A percentile compares a stretch with the other conserved stretches of the same genome.
Evolutionary conservation across 35 echinoderm and acorn worm genomes (phyloP).

Genomic region (Lytechinus variegatus): DNA sequence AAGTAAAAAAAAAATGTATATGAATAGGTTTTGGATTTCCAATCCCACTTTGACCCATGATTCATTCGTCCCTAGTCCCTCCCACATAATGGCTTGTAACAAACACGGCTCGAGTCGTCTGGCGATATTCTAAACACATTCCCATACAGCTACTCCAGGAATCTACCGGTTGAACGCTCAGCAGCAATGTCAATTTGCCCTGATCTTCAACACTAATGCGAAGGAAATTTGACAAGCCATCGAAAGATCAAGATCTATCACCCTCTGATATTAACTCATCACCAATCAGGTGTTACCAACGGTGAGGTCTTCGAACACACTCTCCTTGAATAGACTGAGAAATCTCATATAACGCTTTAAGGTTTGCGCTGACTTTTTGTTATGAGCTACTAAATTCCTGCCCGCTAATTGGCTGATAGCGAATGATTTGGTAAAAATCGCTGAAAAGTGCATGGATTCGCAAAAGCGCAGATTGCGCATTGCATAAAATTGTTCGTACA

Average conservation of each 20-base stretch:
- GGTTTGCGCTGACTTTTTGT: too few relatives aligned
- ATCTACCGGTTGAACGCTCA: neutral
- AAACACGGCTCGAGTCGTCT: neutral
- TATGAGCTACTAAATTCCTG: too few relatives aligned
- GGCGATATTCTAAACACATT: neutral
- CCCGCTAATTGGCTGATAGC: too few relatives aligned
- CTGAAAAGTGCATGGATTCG: too few relatives aligned
- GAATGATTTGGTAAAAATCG: too few relatives aligned
- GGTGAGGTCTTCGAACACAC: neutral
- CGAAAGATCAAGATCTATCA: neutral
- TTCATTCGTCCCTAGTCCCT: neutral
- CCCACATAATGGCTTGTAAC: neutral
- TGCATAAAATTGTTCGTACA: too few relatives aligned
- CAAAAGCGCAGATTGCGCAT: too few relatives aligned
- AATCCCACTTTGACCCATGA: neutral
- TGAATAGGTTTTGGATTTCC: too few relatives aligned
- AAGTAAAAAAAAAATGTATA: too few relatives aligned
- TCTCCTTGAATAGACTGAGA: too few relatives aligned
- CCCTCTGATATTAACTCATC: neutral
- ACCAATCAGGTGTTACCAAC: neutral
- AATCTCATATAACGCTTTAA: too few relatives aligned
- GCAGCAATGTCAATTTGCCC: slow-evolving; percentile 17
- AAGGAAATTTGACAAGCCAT: slow-evolving; percentile 11
- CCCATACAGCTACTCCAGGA: neutral
- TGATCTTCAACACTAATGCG: neutral